A percentile compares a stretch with the other conserved stretches of the same genome.
Conservation (phyloP, 2,113 vertebrate species). For the Corydoras maculifer region DNA sequence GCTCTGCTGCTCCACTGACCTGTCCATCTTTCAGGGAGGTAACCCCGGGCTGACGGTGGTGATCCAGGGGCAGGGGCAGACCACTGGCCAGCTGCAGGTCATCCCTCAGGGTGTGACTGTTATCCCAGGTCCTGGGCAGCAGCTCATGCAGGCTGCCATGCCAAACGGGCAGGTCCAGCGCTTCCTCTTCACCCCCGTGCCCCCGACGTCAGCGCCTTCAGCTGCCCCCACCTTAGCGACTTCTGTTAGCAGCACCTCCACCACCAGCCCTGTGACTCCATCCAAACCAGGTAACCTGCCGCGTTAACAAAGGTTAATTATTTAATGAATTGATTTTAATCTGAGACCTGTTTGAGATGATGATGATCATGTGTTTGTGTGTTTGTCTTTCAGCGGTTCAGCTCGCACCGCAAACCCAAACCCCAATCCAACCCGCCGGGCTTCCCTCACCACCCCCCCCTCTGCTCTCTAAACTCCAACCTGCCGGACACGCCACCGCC, state of each 20-base stretch:
- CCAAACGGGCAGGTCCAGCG: slow-evolving; percentile 94
- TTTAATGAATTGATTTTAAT: no score
- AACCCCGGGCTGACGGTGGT: slow-evolving; percentile 95
- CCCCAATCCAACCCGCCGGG: slow-evolving; percentile 31
- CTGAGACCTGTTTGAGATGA: no score
- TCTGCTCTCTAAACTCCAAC: slow-evolving; percentile 48
- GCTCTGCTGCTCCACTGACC: no score
- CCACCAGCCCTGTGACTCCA: slow-evolving; percentile 60
- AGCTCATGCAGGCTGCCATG: slow-evolving; percentile 98
- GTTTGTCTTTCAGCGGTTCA: slow-evolving; percentile 40
- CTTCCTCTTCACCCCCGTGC: slow-evolving; percentile 90
- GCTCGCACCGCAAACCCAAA: slow-evolving; percentile 48
- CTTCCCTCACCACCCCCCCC: slow-evolving; percentile 53
- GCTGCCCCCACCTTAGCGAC: slow-evolving; percentile 24
- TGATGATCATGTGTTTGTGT: background rate
- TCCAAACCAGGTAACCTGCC: slow-evolving; percentile 72
- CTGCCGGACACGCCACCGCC: slow-evolving; percentile 48
- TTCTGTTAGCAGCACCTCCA: slow-evolving; percentile 18
- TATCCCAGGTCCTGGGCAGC: slow-evolving; percentile 90
- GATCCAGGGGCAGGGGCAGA: slow-evolving; percentile 97
- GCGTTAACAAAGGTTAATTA: no score
- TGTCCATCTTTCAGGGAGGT: slow-evolving; percentile 43
- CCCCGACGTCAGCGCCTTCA: slow-evolving; percentile 58
- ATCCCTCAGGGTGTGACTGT: slow-evolving; percentile 92
- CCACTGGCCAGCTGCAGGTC: slow-evolving; percentile 93